Conservation (phyloP, 2,797 vertebrate species). For the Enteromius paludinosus region DNA sequence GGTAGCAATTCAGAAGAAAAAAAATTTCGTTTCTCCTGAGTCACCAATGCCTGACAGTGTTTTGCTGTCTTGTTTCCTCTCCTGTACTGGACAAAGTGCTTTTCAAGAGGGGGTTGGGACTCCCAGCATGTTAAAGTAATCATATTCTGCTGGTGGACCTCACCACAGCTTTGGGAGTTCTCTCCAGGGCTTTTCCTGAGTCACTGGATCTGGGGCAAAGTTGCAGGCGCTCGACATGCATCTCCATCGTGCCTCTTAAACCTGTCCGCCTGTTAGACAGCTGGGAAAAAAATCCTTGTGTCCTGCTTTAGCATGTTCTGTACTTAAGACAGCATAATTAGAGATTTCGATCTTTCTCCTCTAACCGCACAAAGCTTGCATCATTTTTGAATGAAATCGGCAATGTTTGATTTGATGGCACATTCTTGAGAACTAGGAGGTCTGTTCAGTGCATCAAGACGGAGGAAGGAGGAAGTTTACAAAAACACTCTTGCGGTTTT, state of each 20-base stretch:
- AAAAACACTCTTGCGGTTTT: conserved; percentile 31
- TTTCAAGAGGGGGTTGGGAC: conserved; percentile 54
- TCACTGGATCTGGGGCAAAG: conserved; percentile 47
- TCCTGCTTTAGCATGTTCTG: conserved; percentile 25
- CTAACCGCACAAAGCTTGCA: conserved; percentile 9
- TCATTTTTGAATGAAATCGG: conserved; percentile 1
- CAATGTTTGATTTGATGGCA: conserved; percentile 31
- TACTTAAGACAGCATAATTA: conserved; percentile 26
- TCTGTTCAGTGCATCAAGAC: background rate
- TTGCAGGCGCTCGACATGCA: conserved; percentile 48
- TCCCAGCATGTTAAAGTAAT: conserved; percentile 63
- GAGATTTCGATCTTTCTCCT: background rate
- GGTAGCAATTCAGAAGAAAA: background rate
- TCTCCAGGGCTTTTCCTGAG: conserved; percentile 52
- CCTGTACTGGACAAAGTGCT: conserved; percentile 50
- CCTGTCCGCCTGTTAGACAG: conserved; percentile 28
- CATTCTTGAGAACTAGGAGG: conserved; percentile 3
- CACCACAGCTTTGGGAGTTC: conserved; percentile 46
- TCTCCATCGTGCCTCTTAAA: conserved; percentile 42
- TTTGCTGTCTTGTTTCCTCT: conserved; percentile 50
- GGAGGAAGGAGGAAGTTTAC: conserved; percentile 18
- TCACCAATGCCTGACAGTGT: conserved; percentile 41
- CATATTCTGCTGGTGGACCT: conserved; percentile 49
- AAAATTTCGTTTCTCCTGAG: conserved; percentile 20
- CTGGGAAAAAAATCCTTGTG: conserved; percentile 34